Base-by-base conservation (phyloP, 2,797 vertebrate species). In the Notoglanidium macrostoma region DNA sequence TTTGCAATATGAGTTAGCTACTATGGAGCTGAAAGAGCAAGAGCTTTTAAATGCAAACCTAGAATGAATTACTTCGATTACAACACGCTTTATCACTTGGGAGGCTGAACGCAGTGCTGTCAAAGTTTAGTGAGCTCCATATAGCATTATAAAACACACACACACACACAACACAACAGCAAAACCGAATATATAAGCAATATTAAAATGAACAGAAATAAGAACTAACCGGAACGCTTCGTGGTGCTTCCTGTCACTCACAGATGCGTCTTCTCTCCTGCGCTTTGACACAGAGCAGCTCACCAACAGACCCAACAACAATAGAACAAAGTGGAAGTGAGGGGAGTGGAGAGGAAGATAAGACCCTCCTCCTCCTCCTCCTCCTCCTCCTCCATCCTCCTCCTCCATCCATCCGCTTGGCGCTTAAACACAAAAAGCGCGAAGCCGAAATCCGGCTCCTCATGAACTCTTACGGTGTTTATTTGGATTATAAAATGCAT, bases 261-360 rank as follows among this genome's bases (percentile, higher is more conserved):
- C 91, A 90, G 92, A 91, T 88, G 92, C 92, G 40, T 40, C 40
- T 94, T 93, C 93, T 92, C 93, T 93, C 91, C 92, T 89, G 92
- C 89, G 90, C 77, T 93, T 92, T 82, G 59, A 49, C 80, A 77
- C 77, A 83, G 21, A 78, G 84, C 85, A 89, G 86, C 89, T 85
- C 59, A 89, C 82, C 85, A 89, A 94, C 91, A 91, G 92, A 92
- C 91, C 85, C 92, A 93, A 93, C 92, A 92, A 95, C 94, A 95
- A 95, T 93, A 94, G 92, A 94, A 93, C 92, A 93, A 93, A 92
- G 93, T 92, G 90, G 86, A 89, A 89, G 88, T 87, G 91, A 85
- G 88, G 90, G 89, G 87, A 90, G 87, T 87, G 91, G 88, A 51
- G 90, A 86, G 88, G 85, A 90, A 79, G 88, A 82, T 87, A 89